Percentiles rank a stretch among this genome's conserved stretches.
Evolutionary conservation across 2,888 invertebrate genomes (phyloP).

Genomic region (Caenorhabditis sp.): DNA sequence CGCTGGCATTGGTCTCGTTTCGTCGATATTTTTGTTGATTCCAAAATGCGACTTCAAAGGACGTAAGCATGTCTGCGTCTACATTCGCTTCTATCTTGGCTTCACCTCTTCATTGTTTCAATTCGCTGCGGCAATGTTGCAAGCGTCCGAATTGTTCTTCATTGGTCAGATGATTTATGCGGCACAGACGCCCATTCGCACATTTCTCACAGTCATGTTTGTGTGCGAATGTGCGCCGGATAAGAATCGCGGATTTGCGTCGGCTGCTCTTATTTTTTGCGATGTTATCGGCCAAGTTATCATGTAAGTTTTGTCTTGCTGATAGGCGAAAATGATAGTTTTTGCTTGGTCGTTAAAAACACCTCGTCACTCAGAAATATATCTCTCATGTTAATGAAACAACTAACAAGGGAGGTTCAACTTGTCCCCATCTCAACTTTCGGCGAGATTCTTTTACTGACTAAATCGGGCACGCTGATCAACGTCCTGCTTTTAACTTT

Average conservation of each 20-base stretch:
- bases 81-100: conserved; percentile 1
- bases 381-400: too few relatives aligned
- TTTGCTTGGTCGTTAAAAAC: too few relatives aligned
- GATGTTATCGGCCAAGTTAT: conserved; percentile 6
- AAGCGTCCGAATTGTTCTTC: conserved; percentile 11
- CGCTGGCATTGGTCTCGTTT: conserved; percentile 1
- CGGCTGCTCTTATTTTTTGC: not conserved
- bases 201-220: conserved; percentile 11
- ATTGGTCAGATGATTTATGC: conserved; percentile 5
- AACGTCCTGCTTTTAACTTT: too few relatives aligned
- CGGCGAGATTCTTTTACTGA: too few relatives aligned
- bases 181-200: conserved; percentile 1
- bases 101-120: not conserved
- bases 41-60: conserved; percentile 8
- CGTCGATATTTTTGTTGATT: conserved; percentile 5
- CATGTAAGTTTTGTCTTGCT: conserved; percentile 8
- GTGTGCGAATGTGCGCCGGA: conserved; percentile 16
- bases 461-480: too few relatives aligned
- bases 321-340: too few relatives aligned
- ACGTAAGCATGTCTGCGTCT: conserved; percentile 1
- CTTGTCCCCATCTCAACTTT: too few relatives aligned
- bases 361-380: too few relatives aligned
- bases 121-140: not conserved
- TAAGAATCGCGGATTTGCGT: conserved; percentile 19
- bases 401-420: too few relatives aligned